Conservation (phyloP, 2,113 vertebrate species). For the Forbesichthys papilliferus region DNA sequence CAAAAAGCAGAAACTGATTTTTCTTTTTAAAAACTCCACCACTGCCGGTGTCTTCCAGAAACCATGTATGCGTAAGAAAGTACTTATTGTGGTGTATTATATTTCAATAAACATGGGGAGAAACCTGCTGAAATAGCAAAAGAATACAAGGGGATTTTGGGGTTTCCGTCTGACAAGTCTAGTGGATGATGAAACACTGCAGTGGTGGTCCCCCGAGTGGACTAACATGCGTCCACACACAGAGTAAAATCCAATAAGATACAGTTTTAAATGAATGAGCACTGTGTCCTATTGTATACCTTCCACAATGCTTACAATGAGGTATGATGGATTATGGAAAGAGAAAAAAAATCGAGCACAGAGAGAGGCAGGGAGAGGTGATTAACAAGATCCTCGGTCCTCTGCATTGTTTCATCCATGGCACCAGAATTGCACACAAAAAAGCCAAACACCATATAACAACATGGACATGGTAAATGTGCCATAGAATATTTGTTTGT, state of each 20-base stretch:
- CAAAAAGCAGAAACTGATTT: neutral
- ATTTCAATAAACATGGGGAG: neutral
- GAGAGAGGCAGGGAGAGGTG: conserved; percentile 29
- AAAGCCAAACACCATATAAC: too few relatives aligned
- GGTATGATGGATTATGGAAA: conserved; percentile 43
- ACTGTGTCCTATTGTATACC: conserved; percentile 3
- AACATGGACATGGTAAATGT: too few relatives aligned
- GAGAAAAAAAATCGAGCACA: conserved; percentile 13
- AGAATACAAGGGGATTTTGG: conserved; percentile 33
- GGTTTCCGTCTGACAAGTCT: conserved; percentile 41
- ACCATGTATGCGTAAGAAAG: neutral
- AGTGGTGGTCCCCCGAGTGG: conserved; percentile 42
- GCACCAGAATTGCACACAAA: too few relatives aligned
- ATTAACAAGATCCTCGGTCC: conserved; percentile 36
- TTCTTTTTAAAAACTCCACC: neutral
- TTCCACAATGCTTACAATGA: conserved; percentile 35
- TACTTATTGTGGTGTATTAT: neutral
- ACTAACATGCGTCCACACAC: conserved; percentile 26
- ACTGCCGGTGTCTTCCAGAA: neutral
- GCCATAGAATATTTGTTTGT: too few relatives aligned
- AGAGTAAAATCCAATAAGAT: conserved; percentile 60
- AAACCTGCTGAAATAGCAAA: conserved; percentile 62
- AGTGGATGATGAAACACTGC: conserved; percentile 61
- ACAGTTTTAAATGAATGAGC: conserved; percentile 45
- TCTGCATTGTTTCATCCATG: too few relatives aligned